A percentile compares a stretch with the other conserved stretches of the same genome.
phyloP scores from a whole-genome alignment of 1,140 invertebrate species.

The Achatina immaculata region DNA sequence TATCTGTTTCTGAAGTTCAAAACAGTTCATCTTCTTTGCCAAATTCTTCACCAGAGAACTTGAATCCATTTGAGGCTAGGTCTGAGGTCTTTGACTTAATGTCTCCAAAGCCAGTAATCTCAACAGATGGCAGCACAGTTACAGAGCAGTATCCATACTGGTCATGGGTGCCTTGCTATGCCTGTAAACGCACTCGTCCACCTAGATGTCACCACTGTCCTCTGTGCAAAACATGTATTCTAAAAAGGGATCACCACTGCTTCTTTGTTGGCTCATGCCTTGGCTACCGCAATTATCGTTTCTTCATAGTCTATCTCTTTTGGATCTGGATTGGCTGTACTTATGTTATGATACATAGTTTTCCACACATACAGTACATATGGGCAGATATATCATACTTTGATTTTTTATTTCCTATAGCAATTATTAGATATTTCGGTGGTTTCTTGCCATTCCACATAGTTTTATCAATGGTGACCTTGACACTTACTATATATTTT shows the following conservation, averaged over 20 bases:
- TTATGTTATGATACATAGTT: conserved; percentile 41
- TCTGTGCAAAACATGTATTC: conserved; percentile 51
- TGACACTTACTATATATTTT: conserved; percentile 41
- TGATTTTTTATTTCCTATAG: conserved; percentile 50
- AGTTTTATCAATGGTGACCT: conserved; percentile 37
- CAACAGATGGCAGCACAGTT: conserved; percentile 8
- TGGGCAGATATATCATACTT: conserved; percentile 41
- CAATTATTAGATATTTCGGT: conserved; percentile 38
- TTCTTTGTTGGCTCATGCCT: conserved; percentile 91
- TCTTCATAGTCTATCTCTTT: conserved; percentile 87
- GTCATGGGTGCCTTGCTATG: conserved; percentile 55
- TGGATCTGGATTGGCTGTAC: conserved; percentile 59
- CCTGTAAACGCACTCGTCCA: conserved; percentile 46
- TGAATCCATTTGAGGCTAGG: background rate
- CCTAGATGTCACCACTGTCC: conserved; percentile 49
- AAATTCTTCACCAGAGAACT: background rate
- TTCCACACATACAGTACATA: conserved; percentile 42
- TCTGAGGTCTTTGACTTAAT: background rate
- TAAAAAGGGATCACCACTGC: conserved; percentile 91
- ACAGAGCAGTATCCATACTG: conserved; percentile 52
- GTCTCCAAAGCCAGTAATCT: conserved; percentile 38
- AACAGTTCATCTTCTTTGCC: background rate
- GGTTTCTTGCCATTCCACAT: conserved; percentile 39
- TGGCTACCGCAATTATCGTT: conserved; percentile 89
- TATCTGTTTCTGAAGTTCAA: background rate